phyloP scores from a whole-genome alignment of 2,888 invertebrate genomes.

The Kryphioiulus occultus region DNA sequence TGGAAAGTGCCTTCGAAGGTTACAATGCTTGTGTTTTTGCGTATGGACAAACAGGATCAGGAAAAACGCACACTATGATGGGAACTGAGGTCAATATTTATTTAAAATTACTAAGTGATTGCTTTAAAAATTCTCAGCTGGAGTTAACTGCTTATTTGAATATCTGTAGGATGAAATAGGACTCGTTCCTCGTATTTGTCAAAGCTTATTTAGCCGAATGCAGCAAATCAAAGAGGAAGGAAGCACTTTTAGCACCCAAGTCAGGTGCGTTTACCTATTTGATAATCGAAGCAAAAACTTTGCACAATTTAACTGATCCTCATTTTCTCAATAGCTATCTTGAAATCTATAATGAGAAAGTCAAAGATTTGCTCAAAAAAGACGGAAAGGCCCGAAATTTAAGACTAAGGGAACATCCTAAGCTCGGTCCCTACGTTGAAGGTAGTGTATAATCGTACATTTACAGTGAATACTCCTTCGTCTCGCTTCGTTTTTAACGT shows the following conservation, averaged over 20 bases:
- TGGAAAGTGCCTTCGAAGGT: constrained; percentile 81
- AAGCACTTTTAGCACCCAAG: constrained; percentile 83
- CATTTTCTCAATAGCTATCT: constrained; percentile 70
- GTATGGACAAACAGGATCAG: constrained; percentile 90
- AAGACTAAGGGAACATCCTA: constrained; percentile 80
- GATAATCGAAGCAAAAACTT: background rate
- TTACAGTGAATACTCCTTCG: constrained; percentile 20
- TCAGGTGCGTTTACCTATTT: constrained; percentile 62
- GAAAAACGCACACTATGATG: constrained; percentile 94
- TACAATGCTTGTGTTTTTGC: constrained; percentile 93
- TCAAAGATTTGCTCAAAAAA: constrained; percentile 64
- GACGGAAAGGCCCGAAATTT: constrained; percentile 69
- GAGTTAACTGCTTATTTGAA: constrained; percentile 31
- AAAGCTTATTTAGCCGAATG: constrained; percentile 79
- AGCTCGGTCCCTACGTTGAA: constrained; percentile 83
- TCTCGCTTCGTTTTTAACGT: background rate
- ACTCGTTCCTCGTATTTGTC: constrained; percentile 84
- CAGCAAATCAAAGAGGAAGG: constrained; percentile 81
- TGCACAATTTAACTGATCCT: background rate
- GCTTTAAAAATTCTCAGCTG: background rate
- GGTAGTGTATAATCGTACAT: constrained; percentile 57
- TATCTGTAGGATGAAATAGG: constrained; percentile 75
- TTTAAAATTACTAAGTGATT: constrained; percentile 33
- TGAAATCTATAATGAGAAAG: constrained; percentile 86
- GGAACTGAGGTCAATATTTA: constrained; percentile 70